Conservation (phyloP, 2,797 vertebrate genomes). For the Chelonia mydas region DNA sequence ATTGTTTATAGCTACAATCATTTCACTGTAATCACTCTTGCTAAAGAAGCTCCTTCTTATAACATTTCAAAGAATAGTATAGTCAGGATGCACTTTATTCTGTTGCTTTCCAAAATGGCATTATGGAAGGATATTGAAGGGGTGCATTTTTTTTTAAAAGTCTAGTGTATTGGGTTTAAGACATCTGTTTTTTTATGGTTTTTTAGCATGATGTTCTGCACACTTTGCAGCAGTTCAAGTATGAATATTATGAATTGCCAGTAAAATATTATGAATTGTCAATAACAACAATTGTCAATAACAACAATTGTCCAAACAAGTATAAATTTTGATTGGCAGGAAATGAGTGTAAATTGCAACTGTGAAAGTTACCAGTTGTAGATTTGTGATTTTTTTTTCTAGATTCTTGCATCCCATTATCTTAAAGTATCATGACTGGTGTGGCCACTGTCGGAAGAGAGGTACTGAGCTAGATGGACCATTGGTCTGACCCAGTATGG, state of each 20-base stretch:
- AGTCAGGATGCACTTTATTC: neutral
- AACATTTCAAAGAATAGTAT: neutral
- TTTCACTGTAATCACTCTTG: neutral
- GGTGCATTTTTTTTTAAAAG: too few relatives aligned
- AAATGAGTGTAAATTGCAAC: neutral
- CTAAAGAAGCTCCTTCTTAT: neutral
- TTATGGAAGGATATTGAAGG: too few relatives aligned
- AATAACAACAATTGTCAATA: neutral
- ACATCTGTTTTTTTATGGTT: neutral
- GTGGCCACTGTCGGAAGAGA: neutral
- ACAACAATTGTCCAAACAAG: neutral
- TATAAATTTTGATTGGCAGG: neutral
- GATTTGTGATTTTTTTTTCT: neutral
- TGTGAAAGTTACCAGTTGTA: neutral
- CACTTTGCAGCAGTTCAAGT: neutral
- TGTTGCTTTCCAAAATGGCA: neutral
- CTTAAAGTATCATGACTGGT: neutral
- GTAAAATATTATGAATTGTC: neutral
- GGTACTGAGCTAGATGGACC: too few relatives aligned
- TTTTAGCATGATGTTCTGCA: neutral
- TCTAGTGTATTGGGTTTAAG: too few relatives aligned
- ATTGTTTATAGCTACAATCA: neutral
- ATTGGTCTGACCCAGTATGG: too few relatives aligned
- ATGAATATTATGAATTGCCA: neutral
- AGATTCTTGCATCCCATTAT: neutral